Evolutionary conservation across 2,113 vertebrate genomes (phyloP).

Genomic region (Microcebus lehilahytsara): DNA sequence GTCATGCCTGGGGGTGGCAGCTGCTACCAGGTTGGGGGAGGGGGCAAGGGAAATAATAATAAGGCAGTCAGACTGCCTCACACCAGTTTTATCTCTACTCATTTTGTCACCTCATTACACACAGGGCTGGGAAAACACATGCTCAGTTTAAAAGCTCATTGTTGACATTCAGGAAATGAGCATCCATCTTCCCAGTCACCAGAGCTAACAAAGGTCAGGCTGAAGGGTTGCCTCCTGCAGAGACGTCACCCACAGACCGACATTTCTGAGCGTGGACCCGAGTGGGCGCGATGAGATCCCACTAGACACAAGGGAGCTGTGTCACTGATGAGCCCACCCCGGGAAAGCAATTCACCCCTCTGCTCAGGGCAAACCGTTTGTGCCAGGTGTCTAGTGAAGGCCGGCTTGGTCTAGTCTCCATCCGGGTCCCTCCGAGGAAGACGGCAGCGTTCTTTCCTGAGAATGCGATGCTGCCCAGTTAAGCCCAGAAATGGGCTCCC

Average conservation of each 20-base stretch:
- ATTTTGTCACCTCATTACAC: not conserved
- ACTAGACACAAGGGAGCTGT: not conserved
- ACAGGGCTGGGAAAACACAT: not conserved
- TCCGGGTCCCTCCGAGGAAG: not conserved
- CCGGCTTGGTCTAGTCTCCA: not conserved
- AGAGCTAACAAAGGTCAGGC: not conserved
- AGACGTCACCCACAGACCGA: not conserved
- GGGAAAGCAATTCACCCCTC: not conserved
- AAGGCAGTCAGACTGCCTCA: not conserved
- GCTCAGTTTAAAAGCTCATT: not conserved
- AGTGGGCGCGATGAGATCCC: not conserved
- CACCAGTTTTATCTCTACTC: not conserved
- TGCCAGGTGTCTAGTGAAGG: not conserved
- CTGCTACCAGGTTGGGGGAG: not conserved
- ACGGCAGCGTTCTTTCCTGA: not conserved
- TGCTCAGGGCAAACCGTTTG: not conserved
- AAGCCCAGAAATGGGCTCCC: not conserved
- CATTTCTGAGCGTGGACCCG: not conserved
- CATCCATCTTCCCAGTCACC: not conserved
- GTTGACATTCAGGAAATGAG: not conserved
- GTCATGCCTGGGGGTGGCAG: not conserved
- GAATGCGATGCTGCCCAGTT: not conserved
- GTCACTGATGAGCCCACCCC: fast-evolving
- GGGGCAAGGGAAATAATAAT: not conserved
- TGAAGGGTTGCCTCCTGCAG: not conserved